These are phyloP conservation scores for Chamaea fasciata DNA, from an alignment of 2,113 vertebrate species.

Conservation along the genomic window DNA sequence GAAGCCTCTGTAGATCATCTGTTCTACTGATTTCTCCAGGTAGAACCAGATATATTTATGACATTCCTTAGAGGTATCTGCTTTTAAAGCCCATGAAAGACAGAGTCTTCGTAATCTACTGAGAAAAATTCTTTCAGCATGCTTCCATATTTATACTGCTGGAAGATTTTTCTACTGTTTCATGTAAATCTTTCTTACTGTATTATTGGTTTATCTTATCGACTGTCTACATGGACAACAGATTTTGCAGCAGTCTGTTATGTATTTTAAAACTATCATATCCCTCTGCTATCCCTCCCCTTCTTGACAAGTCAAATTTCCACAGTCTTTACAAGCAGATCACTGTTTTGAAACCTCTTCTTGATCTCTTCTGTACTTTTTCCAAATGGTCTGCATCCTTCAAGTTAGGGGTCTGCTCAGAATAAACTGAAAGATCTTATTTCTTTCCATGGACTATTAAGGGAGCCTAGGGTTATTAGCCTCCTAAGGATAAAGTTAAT, in stretches of 20 bases:
- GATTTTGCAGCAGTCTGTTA: not conserved
- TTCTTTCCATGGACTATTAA: constrained; percentile 39
- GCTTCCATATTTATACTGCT: not conserved
- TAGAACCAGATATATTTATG: not conserved
- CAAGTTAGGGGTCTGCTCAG: not conserved
- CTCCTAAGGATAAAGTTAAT: constrained; percentile 58
- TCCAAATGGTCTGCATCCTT: not conserved
- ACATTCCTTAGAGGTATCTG: not conserved
- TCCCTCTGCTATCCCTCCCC: not conserved
- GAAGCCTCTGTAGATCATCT: not conserved
- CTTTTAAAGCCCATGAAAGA: not conserved
- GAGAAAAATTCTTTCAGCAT: not conserved
- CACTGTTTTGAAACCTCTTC: not conserved
- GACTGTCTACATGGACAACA: not conserved
- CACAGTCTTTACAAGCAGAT: not conserved
- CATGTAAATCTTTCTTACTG: not conserved
- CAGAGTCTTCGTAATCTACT: not conserved
- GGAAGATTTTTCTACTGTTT: not conserved
- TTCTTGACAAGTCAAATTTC: not conserved
- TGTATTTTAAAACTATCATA: not conserved
- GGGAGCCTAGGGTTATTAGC: constrained; percentile 38
- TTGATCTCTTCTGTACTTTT: not conserved
- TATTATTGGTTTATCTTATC: not conserved
- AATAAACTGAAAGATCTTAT: not conserved
- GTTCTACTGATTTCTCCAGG: not conserved